These are phyloP conservation scores for Melieria crassipennis DNA, from an alignment of 2,888 invertebrate genomes.

Conservation along the genomic window DNA sequence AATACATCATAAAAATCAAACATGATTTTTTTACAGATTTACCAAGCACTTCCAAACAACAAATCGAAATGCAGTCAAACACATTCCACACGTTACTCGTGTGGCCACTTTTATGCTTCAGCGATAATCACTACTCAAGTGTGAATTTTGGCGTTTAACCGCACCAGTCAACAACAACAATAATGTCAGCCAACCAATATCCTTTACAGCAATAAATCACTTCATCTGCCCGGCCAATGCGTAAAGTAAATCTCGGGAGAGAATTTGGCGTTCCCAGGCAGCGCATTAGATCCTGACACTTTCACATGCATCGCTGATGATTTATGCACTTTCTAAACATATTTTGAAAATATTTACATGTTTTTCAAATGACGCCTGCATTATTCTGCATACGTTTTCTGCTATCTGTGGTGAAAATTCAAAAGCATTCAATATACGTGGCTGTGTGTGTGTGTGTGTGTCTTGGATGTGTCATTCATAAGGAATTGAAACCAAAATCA, in stretches of 20 bases:
- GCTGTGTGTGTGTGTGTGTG: too few species aligned
- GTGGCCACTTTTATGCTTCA: constrained; percentile 32
- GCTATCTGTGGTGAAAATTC: neutral
- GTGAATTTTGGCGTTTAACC: constrained; percentile 43
- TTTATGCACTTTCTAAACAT: too few species aligned
- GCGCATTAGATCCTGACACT: constrained; percentile 17
- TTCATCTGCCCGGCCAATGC: constrained; percentile 16
- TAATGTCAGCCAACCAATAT: constrained; percentile 21
- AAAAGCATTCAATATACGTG: too few species aligned
- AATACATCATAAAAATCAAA: constrained; percentile 6
- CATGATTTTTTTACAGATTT: neutral
- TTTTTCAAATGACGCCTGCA: neutral
- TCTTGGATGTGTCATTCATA: too few species aligned
- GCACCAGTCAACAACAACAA: constrained; percentile 36
- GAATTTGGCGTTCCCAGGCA: neutral
- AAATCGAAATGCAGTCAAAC: neutral
- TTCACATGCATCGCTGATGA: constrained; percentile 26
- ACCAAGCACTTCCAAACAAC: neutral
- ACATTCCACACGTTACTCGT: neutral
- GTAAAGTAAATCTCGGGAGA: constrained; percentile 14
- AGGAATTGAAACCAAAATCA: too few species aligned
- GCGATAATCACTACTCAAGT: constrained; percentile 37
- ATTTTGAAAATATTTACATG: neutral
- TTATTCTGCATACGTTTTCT: neutral
- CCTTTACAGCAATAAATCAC: constrained; percentile 38